Conservation (phyloP, 1,140 invertebrate genomes). For the Bombus waltoni region DNA sequence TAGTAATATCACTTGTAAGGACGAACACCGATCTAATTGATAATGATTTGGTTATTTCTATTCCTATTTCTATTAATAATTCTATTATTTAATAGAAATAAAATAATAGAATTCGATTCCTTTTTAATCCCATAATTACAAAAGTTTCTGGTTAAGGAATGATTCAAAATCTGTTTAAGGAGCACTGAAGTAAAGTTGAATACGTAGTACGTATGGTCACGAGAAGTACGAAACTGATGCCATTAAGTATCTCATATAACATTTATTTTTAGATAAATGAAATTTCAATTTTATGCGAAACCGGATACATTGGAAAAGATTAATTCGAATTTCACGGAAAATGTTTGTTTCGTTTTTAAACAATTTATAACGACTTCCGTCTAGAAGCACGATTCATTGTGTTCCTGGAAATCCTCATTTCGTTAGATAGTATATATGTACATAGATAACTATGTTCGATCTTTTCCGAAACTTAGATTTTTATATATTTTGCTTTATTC, state of each 20-base stretch:
- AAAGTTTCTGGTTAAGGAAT: neutral
- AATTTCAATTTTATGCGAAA: neutral
- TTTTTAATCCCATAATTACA: neutral
- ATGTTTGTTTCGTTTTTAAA: neutral
- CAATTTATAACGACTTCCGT: neutral
- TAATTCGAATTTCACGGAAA: neutral
- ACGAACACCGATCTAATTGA: neutral
- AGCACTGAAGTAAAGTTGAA: neutral
- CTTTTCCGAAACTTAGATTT: neutral
- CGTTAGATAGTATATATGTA: neutral
- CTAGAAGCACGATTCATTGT: neutral
- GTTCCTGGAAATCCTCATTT: neutral
- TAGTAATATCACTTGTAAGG: neutral
- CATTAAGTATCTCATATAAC: neutral
- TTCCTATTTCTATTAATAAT: too few relatives aligned
- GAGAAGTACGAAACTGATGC: neutral
- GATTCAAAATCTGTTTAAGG: neutral
- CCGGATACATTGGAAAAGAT: neutral
- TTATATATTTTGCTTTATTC: neutral
- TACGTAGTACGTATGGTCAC: too few relatives aligned
- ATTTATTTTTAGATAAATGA: neutral
- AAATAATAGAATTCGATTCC: too few relatives aligned
- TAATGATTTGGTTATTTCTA: neutral
- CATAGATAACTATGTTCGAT: neutral
- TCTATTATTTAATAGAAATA: too few relatives aligned